Conservation (phyloP, 2,113 vertebrate species). For the Stegastes partitus region DNA sequence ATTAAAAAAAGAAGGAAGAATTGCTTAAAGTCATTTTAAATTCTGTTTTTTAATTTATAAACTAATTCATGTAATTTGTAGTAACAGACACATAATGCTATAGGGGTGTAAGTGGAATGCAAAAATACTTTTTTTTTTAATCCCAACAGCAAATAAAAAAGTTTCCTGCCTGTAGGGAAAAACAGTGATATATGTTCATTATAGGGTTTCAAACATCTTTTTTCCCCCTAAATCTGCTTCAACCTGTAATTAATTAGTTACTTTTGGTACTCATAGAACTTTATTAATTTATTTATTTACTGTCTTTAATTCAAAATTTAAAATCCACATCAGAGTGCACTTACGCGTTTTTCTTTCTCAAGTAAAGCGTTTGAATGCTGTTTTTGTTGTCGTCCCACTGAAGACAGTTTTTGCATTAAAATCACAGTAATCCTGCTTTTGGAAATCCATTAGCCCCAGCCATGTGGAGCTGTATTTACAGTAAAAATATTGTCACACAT, state of each 20-base stretch:
- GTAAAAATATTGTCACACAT: conserved; percentile 79
- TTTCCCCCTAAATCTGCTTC: no score
- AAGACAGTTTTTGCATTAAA: conserved; percentile 5
- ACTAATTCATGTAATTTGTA: not conserved
- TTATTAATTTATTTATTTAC: not conserved
- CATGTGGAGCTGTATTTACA: conserved; percentile 73
- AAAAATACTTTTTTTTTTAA: not conserved
- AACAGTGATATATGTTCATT: no score
- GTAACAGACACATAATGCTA: not conserved
- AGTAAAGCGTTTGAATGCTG: not conserved
- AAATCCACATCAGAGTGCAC: not conserved
- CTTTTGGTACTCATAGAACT: not conserved
- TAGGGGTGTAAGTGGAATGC: not conserved
- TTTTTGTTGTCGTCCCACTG: conserved; percentile 7
- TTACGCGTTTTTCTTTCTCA: not conserved
- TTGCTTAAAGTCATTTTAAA: not conserved
- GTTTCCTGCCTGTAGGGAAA: not conserved
- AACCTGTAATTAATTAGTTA: not conserved
- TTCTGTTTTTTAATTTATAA: not conserved
- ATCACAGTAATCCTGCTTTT: conserved; percentile 36
- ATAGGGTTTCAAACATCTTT: no score
- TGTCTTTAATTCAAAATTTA: not conserved
- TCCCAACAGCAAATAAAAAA: not conserved
- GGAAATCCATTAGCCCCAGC: conserved; percentile 47
- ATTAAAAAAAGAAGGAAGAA: no score